Base-by-base conservation (phyloP, 2,113 vertebrate genomes). In the Arenaria interpres region DNA sequence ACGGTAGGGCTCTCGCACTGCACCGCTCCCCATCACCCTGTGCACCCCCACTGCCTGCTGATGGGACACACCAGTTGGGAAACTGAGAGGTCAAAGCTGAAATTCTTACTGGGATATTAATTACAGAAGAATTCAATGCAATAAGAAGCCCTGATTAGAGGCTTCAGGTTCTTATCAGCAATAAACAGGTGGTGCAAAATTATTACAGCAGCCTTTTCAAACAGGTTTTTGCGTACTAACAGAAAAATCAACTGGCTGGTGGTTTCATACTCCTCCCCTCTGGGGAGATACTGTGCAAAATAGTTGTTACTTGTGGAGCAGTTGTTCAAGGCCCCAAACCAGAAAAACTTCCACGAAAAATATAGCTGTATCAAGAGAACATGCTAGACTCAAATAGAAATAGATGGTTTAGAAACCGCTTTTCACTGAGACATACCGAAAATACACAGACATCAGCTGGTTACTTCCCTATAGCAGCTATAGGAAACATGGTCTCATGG, bases 1-100 rank as follows among this genome's bases (percentile, higher is more conserved):
- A 35, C 0, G 4, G 35, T 0, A 12, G 10, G 5, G 56, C 53
- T 46, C 37, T 18, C 2, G 0, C 35, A 3, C 50, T 2, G 41
- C 35, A 2, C 1, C 18, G 51, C 59, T 64, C 37, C 62, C 33
- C 43, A 28, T 3, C 5, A 19, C 5, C n/a, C 60, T 23, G 16
- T 37, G 30, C 20, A 28, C 7, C 35, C 4, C 1, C 6, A 0
- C 45, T 37, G 43, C 59, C 60, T 68, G 15, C 62, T 37, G 30
- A 45, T 32, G 13, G 22, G 56, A n/a, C 3, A 0, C 1, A 6
- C 0, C 8, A 28, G 28, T 1, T 28, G 51, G 51, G 53, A 35
- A 67, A 28, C 17, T 72, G 39, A 1, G 0, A 53, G 41, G 23
- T 15, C 64, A 78, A 78, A 54, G 53, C n/a, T 50, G 24, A 54